Base-by-base conservation (phyloP, 2,113 vertebrate species). In the Chaetops frenatus region DNA sequence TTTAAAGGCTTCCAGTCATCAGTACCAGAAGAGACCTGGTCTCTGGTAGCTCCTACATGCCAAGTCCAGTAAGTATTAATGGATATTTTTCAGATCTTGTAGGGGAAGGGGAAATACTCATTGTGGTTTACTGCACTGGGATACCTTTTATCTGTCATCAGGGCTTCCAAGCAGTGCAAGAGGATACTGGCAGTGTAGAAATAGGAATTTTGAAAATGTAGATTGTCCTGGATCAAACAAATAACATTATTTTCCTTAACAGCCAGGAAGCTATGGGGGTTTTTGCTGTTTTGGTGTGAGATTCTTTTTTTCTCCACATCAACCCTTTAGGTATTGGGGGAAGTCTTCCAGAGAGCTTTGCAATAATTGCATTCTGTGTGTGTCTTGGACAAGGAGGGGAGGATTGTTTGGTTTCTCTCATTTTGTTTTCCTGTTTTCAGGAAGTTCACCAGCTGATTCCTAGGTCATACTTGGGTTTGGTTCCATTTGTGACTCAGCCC, bases 381-480 rank as follows among this genome's bases (percentile, higher is more conserved):
- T 74, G 21, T 64, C 44, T 33, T 28, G 53, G 36, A 51, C 7
- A 2, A 10, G 20, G 65, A 28, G 20, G 29, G 25, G 48, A 42
- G 22, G 33, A 17, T 33, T 74, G 51, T 56, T 94, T 33, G 9
- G 6, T 48, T 76, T 72, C 44, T 57, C 25, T 71, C 5, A 15
- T 0, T 60, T 90, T 81, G 47, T 92, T 95, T 91, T 80, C 58
- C 58, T 90, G 40, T 83, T 86, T 60, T 56, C 58, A 57, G 31
- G 76, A 94, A 73, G 42, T 65, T 88, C 36, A 35, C 71, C 89
- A 86, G 62, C 47, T 69, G 83, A 45, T 92, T 88, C 69, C 35
- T 86, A 73, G 62, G 54, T 94, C 80, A 62, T 91, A 29, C 72
- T 92, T 95, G 72, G 42, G 67, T 96, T 81, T 83, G 53, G n/a